These are phyloP conservation scores for Amphiprion ocellaris DNA, from an alignment of 2,113 vertebrate species.

Conservation along the genomic window DNA sequence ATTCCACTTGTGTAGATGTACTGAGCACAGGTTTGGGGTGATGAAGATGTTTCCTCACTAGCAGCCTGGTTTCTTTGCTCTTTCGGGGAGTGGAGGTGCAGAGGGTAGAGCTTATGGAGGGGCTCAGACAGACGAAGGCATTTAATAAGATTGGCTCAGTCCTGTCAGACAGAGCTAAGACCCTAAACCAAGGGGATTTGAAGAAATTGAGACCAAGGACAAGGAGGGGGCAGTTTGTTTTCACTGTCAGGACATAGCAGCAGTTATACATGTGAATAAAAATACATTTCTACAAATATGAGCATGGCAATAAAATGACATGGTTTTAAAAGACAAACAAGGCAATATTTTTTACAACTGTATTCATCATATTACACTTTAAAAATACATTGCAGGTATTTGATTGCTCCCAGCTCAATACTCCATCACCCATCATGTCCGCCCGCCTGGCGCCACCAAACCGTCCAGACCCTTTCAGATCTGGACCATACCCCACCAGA, in stretches of 20 bases:
- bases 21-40: neutral
- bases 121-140: conserved; percentile 47
- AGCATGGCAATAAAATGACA: too few relatives aligned
- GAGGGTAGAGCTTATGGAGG: conserved; percentile 25
- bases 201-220: conserved; percentile 30
- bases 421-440: conserved; percentile 68
- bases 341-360: neutral
- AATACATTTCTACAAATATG: too few relatives aligned
- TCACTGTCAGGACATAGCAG: neutral
- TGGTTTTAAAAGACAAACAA: neutral
- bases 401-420: conserved; percentile 57
- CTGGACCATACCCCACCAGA: conserved; percentile 32
- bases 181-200: neutral
- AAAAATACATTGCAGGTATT: conserved; percentile 27
- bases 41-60: neutral
- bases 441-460: conserved; percentile 30
- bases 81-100: neutral
- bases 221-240: neutral
- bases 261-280: neutral
- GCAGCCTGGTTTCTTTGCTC: neutral
- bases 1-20: neutral
- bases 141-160: conserved; percentile 60
- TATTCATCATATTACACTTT: neutral
- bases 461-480: conserved; percentile 66
- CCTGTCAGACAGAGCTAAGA: conserved; percentile 39